Conservation (phyloP, 1,140 invertebrate genomes). For the Drosophila kohkoa region DNA sequence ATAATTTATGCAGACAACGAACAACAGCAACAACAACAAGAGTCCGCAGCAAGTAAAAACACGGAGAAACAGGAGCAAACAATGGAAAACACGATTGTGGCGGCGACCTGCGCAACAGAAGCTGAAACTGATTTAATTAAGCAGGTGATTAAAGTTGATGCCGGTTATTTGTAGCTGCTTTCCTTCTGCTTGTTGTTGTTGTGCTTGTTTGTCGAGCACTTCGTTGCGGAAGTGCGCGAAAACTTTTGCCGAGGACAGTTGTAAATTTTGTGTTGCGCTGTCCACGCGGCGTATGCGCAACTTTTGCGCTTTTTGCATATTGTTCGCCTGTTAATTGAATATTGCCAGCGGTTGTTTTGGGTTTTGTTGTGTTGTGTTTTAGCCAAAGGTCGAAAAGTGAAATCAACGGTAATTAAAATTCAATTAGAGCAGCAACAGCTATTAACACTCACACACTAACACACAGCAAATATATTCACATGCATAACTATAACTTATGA, state of each 20-base stretch:
- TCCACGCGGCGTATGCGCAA: conserved; percentile 59
- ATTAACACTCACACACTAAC: conserved; percentile 12
- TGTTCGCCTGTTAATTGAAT: conserved; percentile 37
- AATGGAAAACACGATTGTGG: conserved; percentile 19
- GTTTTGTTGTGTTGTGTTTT: not conserved
- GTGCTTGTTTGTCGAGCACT: not conserved
- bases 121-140: conserved; percentile 81
- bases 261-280: conserved; percentile 51
- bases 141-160: conserved; percentile 84
- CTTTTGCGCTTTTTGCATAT: conserved; percentile 52
- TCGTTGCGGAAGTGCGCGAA: conserved; percentile 48
- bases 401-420: conserved; percentile 78
- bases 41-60: conserved; percentile 28
- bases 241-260: conserved; percentile 51
- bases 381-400: conserved; percentile 56
- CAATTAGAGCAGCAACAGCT: conserved; percentile 62
- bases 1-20: conserved; percentile 73
- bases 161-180: conserved; percentile 74
- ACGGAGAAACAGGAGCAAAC: conserved; percentile 31
- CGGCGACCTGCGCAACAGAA: conserved; percentile 58
- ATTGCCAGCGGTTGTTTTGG: conserved; percentile 10
- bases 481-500: conserved; percentile 30
- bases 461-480: not conserved
- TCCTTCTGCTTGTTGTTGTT: conserved; percentile 23
- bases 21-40: conserved; percentile 36